phyloP scores from a whole-genome alignment of 2,797 vertebrate species.

The Rhynchonycteris naso region DNA sequence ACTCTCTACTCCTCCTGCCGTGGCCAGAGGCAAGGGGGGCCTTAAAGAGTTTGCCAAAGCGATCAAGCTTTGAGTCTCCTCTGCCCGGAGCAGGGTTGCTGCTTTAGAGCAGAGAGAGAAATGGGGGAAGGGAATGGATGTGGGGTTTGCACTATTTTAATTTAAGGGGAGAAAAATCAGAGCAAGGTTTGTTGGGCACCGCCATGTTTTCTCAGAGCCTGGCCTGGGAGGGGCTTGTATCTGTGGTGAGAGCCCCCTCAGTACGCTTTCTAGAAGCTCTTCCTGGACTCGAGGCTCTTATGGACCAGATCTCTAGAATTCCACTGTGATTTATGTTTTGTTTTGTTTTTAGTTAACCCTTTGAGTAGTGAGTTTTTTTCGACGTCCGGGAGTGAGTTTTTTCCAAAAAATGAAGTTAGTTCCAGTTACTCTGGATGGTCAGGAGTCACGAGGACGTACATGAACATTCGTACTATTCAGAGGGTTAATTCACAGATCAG shows the following conservation, averaged over 20 bases:
- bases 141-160: neutral
- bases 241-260: neutral
- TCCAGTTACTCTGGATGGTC: too few relatives aligned
- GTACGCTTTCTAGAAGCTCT: neutral
- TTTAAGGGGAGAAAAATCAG: neutral
- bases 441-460: too few relatives aligned
- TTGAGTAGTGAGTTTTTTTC: too few relatives aligned
- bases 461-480: too few relatives aligned
- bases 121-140: too few relatives aligned
- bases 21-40: neutral
- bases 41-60: constrained; percentile 11
- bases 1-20: neutral
- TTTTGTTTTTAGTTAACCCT: neutral
- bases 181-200: neutral
- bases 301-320: neutral
- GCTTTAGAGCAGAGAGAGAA: constrained; percentile 19
- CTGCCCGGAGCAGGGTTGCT: neutral
- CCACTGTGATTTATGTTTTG: neutral
- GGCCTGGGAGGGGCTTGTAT: neutral
- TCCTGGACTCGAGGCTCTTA: neutral
- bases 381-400: too few relatives aligned
- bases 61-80: neutral
- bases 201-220: neutral
- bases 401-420: too few relatives aligned
- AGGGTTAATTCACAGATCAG: neutral